These are phyloP conservation scores for Sphaerolaimus hirsutus DNA, from an alignment of 2,888 invertebrate species.

Conservation along the genomic window DNA sequence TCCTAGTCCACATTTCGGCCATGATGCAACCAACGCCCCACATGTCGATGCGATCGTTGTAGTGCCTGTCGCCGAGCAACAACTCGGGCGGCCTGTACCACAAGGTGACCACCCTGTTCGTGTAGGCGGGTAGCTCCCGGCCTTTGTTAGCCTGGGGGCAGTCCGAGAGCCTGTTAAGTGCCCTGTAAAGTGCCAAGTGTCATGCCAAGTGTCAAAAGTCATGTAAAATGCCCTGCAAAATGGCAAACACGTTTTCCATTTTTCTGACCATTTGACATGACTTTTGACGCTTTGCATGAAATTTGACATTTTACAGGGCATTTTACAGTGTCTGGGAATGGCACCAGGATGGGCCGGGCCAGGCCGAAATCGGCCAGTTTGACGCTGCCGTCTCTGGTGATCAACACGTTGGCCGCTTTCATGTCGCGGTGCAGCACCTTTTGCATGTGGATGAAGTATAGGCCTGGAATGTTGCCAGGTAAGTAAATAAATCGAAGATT, in stretches of 20 bases:
- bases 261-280: no score
- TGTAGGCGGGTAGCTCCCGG: conserved; percentile 48
- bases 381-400: conserved; percentile 72
- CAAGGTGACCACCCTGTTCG: conserved; percentile 86
- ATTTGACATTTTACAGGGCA: no score
- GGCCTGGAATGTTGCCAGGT: conserved; percentile 19
- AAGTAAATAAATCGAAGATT: no score
- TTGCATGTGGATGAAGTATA: conserved; percentile 86
- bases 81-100: conserved; percentile 51
- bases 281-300: no score
- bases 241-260: no score
- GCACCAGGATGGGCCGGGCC: conserved; percentile 59
- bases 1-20: conserved; percentile 95
- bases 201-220: no score
- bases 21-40: conserved; percentile 84
- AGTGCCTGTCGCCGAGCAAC: conserved; percentile 42
- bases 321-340: no score
- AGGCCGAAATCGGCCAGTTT: conserved; percentile 93
- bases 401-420: conserved; percentile 94
- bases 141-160: no score
- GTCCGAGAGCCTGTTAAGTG: no score
- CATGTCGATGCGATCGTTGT: conserved; percentile 85
- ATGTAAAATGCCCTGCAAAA: no score
- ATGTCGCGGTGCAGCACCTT: conserved; percentile 70
- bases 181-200: no score